These are phyloP conservation scores for Rhorus exstirpatorius DNA, from an alignment of 2,888 invertebrate genomes.

Conservation along the genomic window DNA sequence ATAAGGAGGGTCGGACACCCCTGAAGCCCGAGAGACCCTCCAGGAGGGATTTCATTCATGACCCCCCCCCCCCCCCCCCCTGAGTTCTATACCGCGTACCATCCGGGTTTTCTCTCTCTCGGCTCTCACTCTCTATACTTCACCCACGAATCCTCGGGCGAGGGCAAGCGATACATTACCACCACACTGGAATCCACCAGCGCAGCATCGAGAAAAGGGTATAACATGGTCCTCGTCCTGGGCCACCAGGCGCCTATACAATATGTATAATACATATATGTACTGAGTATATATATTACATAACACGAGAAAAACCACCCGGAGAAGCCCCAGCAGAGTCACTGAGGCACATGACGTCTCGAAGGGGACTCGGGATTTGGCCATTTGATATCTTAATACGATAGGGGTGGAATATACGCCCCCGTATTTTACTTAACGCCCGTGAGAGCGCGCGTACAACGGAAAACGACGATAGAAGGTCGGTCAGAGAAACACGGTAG, in stretches of 20 bases:
- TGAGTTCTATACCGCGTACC: slow-evolving; percentile 66
- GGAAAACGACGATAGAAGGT: slow-evolving; percentile 43
- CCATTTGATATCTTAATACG: slow-evolving; percentile 85
- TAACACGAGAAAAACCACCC: slow-evolving; percentile 58
- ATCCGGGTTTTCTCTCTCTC: slow-evolving; percentile 71
- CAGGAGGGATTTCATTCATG: slow-evolving; percentile 86
- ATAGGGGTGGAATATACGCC: slow-evolving; percentile 80
- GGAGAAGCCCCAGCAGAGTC: slow-evolving; percentile 67
- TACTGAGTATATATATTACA: slow-evolving; percentile 17
- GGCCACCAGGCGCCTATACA: slow-evolving; percentile 28
- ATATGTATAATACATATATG: slow-evolving; percentile 17
- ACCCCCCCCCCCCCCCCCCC: slow-evolving; percentile 77
- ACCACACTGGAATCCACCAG: slow-evolving; percentile 64
- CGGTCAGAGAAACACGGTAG: slow-evolving; percentile 60
- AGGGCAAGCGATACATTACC: slow-evolving; percentile 82
- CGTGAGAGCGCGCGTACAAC: slow-evolving; percentile 56
- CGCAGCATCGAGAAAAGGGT: slow-evolving; percentile 78
- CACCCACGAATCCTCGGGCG: slow-evolving; percentile 70
- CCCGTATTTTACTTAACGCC: slow-evolving; percentile 80
- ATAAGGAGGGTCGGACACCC: slow-evolving; percentile 84
- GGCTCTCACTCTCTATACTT: slow-evolving; percentile 39
- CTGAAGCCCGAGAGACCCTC: slow-evolving; percentile 80
- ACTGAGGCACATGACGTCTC: slow-evolving; percentile 80
- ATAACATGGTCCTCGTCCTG: slow-evolving; percentile 61
- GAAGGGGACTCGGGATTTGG: slow-evolving; percentile 81